Evolutionary conservation across 2,797 vertebrate genomes (phyloP).

Genomic region (Anguilla anguilla): DNA sequence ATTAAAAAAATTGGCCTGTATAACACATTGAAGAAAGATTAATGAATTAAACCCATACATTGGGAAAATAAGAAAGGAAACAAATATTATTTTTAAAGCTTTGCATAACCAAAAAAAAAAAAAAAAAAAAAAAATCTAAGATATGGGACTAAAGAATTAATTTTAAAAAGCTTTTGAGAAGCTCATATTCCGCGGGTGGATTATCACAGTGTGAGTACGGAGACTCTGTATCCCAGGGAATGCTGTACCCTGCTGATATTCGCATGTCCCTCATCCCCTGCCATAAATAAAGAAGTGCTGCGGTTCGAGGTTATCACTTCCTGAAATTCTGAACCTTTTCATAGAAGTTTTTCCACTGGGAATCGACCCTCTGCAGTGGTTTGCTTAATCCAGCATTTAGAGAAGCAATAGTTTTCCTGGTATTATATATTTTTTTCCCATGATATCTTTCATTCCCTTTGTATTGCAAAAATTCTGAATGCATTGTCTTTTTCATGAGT

Average conservation of each 20-base stretch:
- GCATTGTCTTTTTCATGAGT: neutral
- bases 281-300: conserved; percentile 13
- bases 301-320: conserved; percentile 14
- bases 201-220: neutral
- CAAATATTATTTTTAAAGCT: neutral
- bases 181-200: neutral
- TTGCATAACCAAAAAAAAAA: neutral
- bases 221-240: neutral
- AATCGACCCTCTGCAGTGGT: neutral
- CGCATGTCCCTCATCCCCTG: neutral
- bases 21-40: neutral
- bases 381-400: neutral
- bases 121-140: neutral
- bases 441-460: neutral
- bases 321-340: neutral
- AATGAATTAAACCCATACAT: neutral
- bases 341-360: neutral
- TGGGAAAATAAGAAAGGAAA: neutral
- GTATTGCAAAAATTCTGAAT: too few relatives aligned
- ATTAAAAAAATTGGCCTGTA: neutral
- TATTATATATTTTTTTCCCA: neutral
- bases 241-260: conserved; percentile 11
- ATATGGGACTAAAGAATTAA: neutral
- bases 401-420: neutral
- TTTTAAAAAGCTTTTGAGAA: neutral